Base-by-base conservation (phyloP, 1,140 invertebrate species). In the Cylas formicarius region DNA sequence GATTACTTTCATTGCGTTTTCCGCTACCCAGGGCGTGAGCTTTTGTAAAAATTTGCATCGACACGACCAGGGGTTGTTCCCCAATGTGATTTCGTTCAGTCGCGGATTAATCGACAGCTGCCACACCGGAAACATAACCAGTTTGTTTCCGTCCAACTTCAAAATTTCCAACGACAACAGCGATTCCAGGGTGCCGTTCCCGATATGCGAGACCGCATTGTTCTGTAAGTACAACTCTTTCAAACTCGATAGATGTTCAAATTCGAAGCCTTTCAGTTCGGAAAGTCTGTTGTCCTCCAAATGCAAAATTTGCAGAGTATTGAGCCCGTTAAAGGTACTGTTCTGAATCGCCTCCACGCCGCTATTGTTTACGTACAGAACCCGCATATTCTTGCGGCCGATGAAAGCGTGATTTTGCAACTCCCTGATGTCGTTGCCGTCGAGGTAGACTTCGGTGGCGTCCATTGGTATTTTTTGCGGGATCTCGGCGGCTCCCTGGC, bases 381-480 rank as follows among this genome's bases (percentile, higher is more conserved):
- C 78, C 46, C 80, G 73, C 74, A 93, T 81, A 63, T 93, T 92
- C 66, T 92, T 92, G 8, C 89, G 72, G 0, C 90, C 90, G 56
- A 94, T 93, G 62, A 95, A 91, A 17, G 85, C 83, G 60, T 93
- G 89, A 62, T 88, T 87, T 58, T 86, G 81, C 31, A 94, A 63
- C 61, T 86, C 81, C 31, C 74, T 78, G 37, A 94, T 81, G 51
- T 86, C 77, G 63, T 93, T 95, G 16, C 89, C 89, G 62, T 94
- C 90, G 36, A 95, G 68, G 61, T 90, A 93, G 11, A 93, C 80
- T 63, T 91, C 86, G 17, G 90, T 93, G 0, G 86, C 88, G 63
- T 95, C 90, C 90, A 94, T 94, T 10, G 90, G 90, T 49, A 94
- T 85, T 40, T 84, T 76, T 1, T 81, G 74, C 0, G 90, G 90